These are phyloP conservation scores for Tipula vernalis DNA, from an alignment of 2,888 invertebrate genomes.

Conservation along the genomic window DNA sequence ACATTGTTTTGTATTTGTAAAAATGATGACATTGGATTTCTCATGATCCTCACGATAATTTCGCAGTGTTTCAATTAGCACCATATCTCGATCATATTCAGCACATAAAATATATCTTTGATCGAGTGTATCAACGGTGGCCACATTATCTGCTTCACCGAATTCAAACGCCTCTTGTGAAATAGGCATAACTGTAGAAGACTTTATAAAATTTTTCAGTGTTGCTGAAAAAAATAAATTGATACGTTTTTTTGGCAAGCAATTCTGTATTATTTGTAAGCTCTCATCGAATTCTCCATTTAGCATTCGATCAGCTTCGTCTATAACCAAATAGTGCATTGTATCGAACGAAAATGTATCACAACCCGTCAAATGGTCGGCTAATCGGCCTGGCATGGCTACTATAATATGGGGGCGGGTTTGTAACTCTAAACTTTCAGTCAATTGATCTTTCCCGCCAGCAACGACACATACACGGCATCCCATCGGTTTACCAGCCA, in stretches of 20 bases:
- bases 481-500: constrained; percentile 79
- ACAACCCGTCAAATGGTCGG: constrained; percentile 84
- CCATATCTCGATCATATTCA: constrained; percentile 82
- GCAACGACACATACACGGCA: constrained; percentile 76
- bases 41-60: constrained; percentile 60
- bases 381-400: constrained; percentile 89
- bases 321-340: constrained; percentile 78
- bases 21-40: constrained; percentile 80
- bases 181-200: constrained; percentile 48
- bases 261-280: constrained; percentile 63
- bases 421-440: constrained; percentile 72
- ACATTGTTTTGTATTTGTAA: constrained; percentile 94
- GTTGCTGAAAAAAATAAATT: constrained; percentile 92
- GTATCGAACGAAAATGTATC: constrained; percentile 66
- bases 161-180: constrained; percentile 42
- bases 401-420: constrained; percentile 88
- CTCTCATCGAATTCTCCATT: constrained; percentile 71
- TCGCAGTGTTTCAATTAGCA: constrained; percentile 69
- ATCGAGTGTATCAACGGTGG: constrained; percentile 80
- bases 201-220: constrained; percentile 68
- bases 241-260: constrained; percentile 66
- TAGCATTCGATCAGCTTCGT: constrained; percentile 79
- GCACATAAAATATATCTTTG: constrained; percentile 88
- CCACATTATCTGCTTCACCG: constrained; percentile 58
- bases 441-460: constrained; percentile 90